phyloP scores from a whole-genome alignment of 2,888 invertebrate genomes.

The Yponomeuta plumbellus region DNA sequence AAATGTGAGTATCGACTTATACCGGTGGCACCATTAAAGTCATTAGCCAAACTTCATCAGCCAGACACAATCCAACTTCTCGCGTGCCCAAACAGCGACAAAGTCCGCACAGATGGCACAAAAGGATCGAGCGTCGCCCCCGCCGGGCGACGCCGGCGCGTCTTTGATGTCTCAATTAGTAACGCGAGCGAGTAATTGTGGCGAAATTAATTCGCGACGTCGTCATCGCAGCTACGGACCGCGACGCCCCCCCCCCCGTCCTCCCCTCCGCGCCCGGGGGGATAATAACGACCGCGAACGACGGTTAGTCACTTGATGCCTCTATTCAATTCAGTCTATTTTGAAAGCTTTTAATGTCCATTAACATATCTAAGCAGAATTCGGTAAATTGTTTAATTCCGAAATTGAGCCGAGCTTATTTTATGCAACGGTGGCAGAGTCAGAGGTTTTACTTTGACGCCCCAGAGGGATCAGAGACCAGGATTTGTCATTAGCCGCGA shows the following conservation, averaged over 20 bases:
- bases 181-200: constrained; percentile 71
- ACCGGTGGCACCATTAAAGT: neutral
- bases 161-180: constrained; percentile 74
- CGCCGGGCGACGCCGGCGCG: constrained; percentile 41
- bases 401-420: no score
- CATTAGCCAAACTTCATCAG: neutral
- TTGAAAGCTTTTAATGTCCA: neutral
- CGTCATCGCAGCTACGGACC: constrained; percentile 15
- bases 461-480: no score
- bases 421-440: no score
- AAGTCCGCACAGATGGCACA: constrained; percentile 25
- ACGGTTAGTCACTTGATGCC: constrained; percentile 16
- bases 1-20: neutral
- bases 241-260: neutral
- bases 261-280: constrained; percentile 5
- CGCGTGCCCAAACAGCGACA: constrained; percentile 3
- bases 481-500: no score
- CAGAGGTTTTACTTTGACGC: no score
- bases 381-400: neutral
- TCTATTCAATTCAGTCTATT: constrained; percentile 8
- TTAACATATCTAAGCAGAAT: neutral
- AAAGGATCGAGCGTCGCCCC: constrained; percentile 29
- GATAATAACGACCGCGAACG: neutral
- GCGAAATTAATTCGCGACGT: constrained; percentile 67
- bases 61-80: neutral